A percentile compares a stretch with the other conserved stretches of the same genome.
Conservation (phyloP, 2,888 invertebrate genomes). For the Nomada goodeniana region DNA sequence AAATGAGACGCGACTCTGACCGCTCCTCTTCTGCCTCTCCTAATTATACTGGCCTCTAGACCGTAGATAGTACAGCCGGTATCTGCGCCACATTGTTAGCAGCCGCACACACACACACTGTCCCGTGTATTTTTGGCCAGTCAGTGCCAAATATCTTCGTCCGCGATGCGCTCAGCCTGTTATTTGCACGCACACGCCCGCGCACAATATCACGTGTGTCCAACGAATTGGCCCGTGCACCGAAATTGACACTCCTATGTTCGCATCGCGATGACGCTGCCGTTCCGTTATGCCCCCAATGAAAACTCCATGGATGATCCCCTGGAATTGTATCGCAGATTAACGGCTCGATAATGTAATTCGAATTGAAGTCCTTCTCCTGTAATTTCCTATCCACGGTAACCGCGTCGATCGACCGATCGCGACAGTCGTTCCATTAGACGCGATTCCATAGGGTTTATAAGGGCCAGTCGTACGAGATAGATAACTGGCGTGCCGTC, state of each 20-base stretch:
- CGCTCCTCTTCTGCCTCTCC: constrained; percentile 16
- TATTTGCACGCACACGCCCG: constrained; percentile 33
- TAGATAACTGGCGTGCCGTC: constrained; percentile 1
- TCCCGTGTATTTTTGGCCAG: constrained; percentile 45
- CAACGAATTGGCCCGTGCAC: constrained; percentile 22
- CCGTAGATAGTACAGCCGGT: constrained; percentile 35
- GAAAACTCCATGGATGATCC: too few species aligned
- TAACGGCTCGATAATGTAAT: too few species aligned
- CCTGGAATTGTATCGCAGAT: neutral
- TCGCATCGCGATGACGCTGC: neutral
- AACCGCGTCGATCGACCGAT: neutral
- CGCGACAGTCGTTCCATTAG: too few species aligned
- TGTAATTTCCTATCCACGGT: neutral
- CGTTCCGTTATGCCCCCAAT: neutral
- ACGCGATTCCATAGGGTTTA: neutral
- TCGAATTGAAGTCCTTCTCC: too few species aligned
- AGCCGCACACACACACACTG: neutral
- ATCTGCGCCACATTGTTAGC: constrained; percentile 38
- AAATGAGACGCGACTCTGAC: constrained; percentile 22
- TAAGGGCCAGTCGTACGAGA: neutral
- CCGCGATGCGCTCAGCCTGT: constrained; percentile 23
- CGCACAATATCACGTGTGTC: constrained; percentile 13
- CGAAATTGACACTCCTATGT: constrained; percentile 35
- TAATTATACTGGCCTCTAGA: constrained; percentile 50
- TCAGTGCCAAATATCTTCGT: constrained; percentile 51